Evolutionary conservation across 2,113 vertebrate species (phyloP).

Genomic region (Sapayoa aenigma): DNA sequence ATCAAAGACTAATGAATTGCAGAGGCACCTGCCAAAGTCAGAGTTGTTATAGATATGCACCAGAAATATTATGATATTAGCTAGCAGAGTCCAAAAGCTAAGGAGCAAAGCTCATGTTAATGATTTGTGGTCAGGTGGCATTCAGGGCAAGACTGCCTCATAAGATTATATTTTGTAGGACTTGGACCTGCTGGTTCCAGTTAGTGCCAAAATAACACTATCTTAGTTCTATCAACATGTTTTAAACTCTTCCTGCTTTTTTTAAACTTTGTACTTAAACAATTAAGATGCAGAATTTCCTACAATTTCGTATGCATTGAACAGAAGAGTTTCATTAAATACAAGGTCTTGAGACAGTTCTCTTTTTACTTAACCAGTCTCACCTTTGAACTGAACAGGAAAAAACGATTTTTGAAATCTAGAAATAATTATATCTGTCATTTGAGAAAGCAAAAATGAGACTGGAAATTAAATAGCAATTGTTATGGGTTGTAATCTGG

Average conservation of each 20-base stretch:
- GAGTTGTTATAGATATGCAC: neutral
- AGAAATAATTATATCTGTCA: neutral
- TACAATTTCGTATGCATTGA: neutral
- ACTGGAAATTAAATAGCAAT: neutral
- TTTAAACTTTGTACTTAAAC: neutral
- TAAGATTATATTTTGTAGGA: neutral
- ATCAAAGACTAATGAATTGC: neutral
- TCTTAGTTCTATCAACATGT: neutral
- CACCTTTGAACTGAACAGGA: neutral
- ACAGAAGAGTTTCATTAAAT: neutral
- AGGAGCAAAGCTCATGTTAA: conserved; percentile 13
- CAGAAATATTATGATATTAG: neutral
- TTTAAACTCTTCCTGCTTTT: neutral
- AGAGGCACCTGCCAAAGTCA: neutral
- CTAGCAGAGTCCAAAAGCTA: conserved; percentile 16
- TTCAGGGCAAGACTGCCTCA: neutral
- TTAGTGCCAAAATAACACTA: neutral
- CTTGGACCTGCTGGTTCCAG: neutral
- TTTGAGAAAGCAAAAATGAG: neutral
- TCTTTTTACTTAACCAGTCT: neutral
- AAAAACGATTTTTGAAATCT: neutral
- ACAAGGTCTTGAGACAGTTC: neutral
- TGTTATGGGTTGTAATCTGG: too few relatives aligned
- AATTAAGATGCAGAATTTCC: neutral
- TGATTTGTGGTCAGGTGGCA: neutral